Evolutionary conservation across 2,888 invertebrate species (phyloP), one percentile per base, ranked within the genome.

Genomic region (Orthonychiurus folsomi): DNA sequence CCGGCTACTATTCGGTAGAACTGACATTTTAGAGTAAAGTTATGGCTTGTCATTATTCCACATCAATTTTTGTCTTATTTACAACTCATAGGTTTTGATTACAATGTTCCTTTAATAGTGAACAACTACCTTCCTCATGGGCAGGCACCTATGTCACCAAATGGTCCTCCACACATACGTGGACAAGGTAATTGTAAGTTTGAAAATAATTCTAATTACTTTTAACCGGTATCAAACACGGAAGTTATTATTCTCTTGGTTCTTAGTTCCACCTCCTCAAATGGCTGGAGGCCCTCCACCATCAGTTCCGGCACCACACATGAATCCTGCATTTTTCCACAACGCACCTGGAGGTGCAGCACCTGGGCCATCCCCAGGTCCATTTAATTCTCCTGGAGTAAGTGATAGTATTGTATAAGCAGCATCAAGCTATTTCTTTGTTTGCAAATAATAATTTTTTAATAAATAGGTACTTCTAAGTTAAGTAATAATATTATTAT

Each of bases 301-400:
- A 50, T 72, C 72, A 1, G 84, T 84, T 52, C 90, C 90, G 3
- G 93, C 93, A 26, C 93, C 94, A 56, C 94, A 95, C 78, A 93
- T 95, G 70, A 95, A 95, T 81, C 94, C 95, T 50, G 94, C 94
- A 65, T 95, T 95, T 85, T 94, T 94, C 79, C 89, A 88, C 74
- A 90, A 89, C 79, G 79, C 78, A 23, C 66, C 68, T 23, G 81
- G 81, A 75, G 66, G 83, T 71, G 69, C 82, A 76, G 80, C 79
- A 75, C 59, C 79, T 76, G 37, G 56, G 12, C 21, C 28, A 26
- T 59, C 70, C 67, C 56, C 69, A 55, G 47, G 68, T 65, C 24
- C 68, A 64, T 21, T 65, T 65, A 9, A 5, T 9, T 15, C 37
- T 37, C 64, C 68, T n/a, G 64, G 64, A 2, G 63, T 37, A 15